Evolutionary conservation across 30 jellyfish, hydroid and myxozoan genomes (phyloP), one percentile per base, ranked within the genome.

Genomic region (Aurelia aurita): DNA sequence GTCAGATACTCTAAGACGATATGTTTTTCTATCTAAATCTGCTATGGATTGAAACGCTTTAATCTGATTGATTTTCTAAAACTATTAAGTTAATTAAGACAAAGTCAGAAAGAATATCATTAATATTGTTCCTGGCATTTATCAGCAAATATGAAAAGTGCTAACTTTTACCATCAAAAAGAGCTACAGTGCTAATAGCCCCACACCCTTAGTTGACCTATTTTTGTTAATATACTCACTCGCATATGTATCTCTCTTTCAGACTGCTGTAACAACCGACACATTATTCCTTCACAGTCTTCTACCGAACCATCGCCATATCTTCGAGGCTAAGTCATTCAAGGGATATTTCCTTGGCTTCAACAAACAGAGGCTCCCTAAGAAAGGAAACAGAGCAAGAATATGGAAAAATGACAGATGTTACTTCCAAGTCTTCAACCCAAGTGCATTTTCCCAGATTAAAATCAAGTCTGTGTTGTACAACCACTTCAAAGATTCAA

Each of bases 381-480:
- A 83, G 79, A 83, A 71, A 60, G 93, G 93, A 59, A 83, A 60
- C 74, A 70, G 81, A 63, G 74, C 93, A 3, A 39, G 73, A 19
- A 57, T 60, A 10, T 83, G 93, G 93, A 83, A 71, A 43, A 83
- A 58, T 25, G 93, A 83, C 54, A 13, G 93, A 32, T 81, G 85
- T 61, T 67, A 68, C 34, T 81, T 81, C 62, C 74, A 43, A 72
- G 51, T 81, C 22, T 81, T 81, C 21, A 59, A 60, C 34, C 91
- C 91, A 25, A 69, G 59, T 20, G 63, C 58, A 34, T 35, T 73
- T 6, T 16, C 49, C n/a, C 23, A 22, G 8, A 28, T 47, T 1
- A n/a, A 35, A 26, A 20, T 72, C 3, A 67, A 81, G 58, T 60
- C 91, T 13, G 70, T 54, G 27, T 81, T 58, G 26, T 72, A 81